A percentile compares a stretch with the other conserved stretches of the same genome.
phyloP scores from a whole-genome alignment of 2,797 vertebrate species.

The Synaphobranchus kaupii region DNA sequence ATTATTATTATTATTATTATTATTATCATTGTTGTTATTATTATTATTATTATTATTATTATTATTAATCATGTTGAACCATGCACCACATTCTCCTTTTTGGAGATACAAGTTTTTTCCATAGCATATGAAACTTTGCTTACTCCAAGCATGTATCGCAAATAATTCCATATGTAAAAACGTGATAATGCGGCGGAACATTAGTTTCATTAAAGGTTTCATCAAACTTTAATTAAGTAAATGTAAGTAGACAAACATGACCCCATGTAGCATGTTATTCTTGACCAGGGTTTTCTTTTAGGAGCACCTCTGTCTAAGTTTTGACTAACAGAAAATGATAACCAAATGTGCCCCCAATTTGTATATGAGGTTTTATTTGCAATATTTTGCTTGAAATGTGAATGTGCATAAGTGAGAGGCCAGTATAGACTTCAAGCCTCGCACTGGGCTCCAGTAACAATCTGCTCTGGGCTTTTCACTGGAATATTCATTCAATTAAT shows the following conservation, averaged over 20 bases:
- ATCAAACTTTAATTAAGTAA: neutral
- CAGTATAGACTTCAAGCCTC: too few species aligned
- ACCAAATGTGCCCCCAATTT: constrained; percentile 32
- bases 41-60: too few species aligned
- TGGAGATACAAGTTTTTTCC: neutral
- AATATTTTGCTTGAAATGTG: constrained; percentile 34
- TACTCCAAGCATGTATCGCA: neutral
- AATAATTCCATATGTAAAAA: neutral
- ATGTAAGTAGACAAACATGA: neutral
- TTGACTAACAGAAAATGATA: constrained; percentile 34
- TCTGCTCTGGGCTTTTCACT: neutral
- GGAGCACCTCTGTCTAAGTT: constrained; percentile 16
- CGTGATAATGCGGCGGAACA: neutral
- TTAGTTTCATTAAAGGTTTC: neutral
- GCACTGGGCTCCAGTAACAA: neutral
- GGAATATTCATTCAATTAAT: neutral
- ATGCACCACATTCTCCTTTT: neutral
- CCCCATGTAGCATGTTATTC: neutral
- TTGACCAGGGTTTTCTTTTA: neutral
- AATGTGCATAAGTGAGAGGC: neutral
- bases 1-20: too few species aligned
- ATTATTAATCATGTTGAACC: neutral
- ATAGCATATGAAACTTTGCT: too few species aligned
- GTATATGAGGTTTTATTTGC: constrained; percentile 33
- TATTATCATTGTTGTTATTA: too few species aligned